Evolutionary conservation across 2,797 vertebrate species (phyloP), one percentile per base, ranked within the genome.

Genomic region (Poecilia velifera): DNA sequence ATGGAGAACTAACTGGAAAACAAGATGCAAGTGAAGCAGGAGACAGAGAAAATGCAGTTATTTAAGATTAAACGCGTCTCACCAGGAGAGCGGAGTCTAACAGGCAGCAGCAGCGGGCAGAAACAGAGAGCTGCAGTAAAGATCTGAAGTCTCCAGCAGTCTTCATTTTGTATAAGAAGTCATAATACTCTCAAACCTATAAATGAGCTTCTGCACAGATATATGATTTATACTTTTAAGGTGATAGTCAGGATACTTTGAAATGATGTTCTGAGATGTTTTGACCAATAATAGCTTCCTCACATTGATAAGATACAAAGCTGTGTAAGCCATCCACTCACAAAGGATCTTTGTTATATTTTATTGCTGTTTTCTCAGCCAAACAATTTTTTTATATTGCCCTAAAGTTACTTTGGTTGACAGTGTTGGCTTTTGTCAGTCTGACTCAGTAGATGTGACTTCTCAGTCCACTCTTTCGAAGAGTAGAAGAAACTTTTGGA

Each of bases 1-100:
- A 77, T 28, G 18, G 36, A 47, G 51, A 62, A 45, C 12, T 72
- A 72, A 46, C 43, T 46, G 68, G 71, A 36, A 59, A 59, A 62
- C 53, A 41, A 73, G 13, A 79, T 57, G 55, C 71, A 72, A 49
- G 55, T 36, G 43, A 62, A 12, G 28, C 55, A 47, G 51, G 25
- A 53, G 34, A 55, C 34, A 55, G 64, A 68, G 64, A 25, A 45
- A 78, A 70, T 28, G 22, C 25, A n/a, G 46, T 55, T n/a, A n/a
- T 41, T 55, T 20, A 51, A 55, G 49, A 70, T 71, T 55, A 55
- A 77, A 77, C 12, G 28, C 10, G 10, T 13, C 55, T 64, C 16
- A 31, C 25, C 57, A 51, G 57, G 34, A 51, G 25, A 66, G 71
- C 41, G 28, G 25, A 45, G 64, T n/a, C 20, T 20, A 71, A 41